Evolutionary conservation across 2,888 invertebrate species (phyloP), one percentile per base, ranked within the genome.

Genomic region (Heliconius ismenius): DNA sequence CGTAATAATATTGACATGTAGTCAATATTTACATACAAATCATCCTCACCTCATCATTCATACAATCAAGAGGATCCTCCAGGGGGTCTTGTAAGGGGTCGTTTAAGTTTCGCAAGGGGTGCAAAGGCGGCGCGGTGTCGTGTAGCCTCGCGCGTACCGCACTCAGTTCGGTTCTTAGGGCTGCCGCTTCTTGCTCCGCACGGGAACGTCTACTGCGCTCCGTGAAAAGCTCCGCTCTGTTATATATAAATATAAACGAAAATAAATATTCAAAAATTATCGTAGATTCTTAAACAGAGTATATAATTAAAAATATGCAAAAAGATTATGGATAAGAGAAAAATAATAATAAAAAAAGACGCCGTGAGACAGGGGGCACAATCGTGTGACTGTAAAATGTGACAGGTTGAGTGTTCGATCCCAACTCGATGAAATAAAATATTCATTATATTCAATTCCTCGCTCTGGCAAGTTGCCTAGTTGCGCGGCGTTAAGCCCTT

Each of bases 191-290:
- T 73, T 89, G 87, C 80, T 93, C 93, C 2, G 87, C 86, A 18
- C 92, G 90, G 9, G 87, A 87, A 0, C 92, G 89, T 0, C 91
- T 88, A n/a, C 87, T 88, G 60, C 93, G 91, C 85, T 93, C 93
- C 80, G 86, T 77, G 82, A 91, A 90, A 70, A 93, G 73, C 81
- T 93, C 93, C 21, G 89, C 86, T 79, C 93, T 93, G 78, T n/a
- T 43, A 43, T 15, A 18, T 43, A 36, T 3, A 65, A 24, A 64
- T 21, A 58, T n/a, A 2, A 21, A 24, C 1, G 2, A 21, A n/a
- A 1, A n/a, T 11, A 67, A 13, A 13, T 39, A 65, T 39, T 13
- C n/a, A n/a, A n/a, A 39, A 13, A n/a, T 15, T 10, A 65, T 36
- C 21, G 39, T 6, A 65, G 24, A 60, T 49, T 21, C 18, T 7